These are phyloP conservation scores for Henricia sp. DNA, from an alignment of 53 echinoderm and acorn worm species.

Conservation along the genomic window DNA sequence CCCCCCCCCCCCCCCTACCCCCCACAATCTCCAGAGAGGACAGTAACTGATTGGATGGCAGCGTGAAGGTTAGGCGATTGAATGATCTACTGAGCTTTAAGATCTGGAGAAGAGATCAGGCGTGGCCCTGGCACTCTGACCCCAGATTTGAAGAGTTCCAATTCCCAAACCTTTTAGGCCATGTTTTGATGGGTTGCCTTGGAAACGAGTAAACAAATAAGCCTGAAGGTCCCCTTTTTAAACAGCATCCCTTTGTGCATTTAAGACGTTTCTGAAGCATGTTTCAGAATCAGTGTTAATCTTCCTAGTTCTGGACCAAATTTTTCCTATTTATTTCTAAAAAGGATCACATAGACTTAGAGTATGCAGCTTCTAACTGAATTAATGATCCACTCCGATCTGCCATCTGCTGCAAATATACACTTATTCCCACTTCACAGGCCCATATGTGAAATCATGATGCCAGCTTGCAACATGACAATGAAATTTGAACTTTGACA, in stretches of 20 bases:
- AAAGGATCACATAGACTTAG: too few species aligned
- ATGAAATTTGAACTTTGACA: too few species aligned
- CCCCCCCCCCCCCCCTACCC: neutral
- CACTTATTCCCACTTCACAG: too few species aligned
- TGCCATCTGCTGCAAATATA: neutral
- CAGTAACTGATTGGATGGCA: slow-evolving; percentile 41
- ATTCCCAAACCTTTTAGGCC: neutral
- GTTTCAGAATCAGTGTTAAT: too few species aligned
- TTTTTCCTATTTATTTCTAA: too few species aligned
- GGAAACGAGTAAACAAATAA: slow-evolving; percentile 6
- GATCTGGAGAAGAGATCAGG: neutral
- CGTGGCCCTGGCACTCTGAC: slow-evolving; percentile 10
- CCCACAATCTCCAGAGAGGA: slow-evolving; percentile 10
- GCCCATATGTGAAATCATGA: too few species aligned
- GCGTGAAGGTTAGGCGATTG: neutral
- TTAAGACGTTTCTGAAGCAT: too few species aligned
- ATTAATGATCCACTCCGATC: neutral
- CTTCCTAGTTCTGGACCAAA: too few species aligned
- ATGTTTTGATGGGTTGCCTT: slow-evolving; percentile 1
- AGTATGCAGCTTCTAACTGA: too few species aligned
- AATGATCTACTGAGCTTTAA: neutral
- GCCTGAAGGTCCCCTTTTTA: too few species aligned
- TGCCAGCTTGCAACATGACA: too few species aligned
- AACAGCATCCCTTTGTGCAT: too few species aligned
- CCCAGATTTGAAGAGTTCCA: slow-evolving; percentile 1